Percentiles rank a stretch among this genome's conserved stretches.
Conservation (phyloP, 2,797 vertebrate genomes). For the Gallirallus australis region DNA sequence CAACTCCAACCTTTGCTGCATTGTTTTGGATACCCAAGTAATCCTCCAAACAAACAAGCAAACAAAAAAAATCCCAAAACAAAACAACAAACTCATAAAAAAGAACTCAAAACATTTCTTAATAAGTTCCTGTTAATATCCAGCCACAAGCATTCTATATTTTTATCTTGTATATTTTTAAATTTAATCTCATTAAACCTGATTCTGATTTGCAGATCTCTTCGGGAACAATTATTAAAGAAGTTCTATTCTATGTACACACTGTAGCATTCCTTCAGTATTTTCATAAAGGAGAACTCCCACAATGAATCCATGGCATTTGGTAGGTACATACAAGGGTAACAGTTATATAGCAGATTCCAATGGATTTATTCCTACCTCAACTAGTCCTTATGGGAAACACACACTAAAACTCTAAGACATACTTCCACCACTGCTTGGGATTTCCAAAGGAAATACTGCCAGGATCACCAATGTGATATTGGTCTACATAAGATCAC, state of each 20-base stretch:
- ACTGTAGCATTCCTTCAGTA: neutral
- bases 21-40: neutral
- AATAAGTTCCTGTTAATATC: neutral
- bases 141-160: neutral
- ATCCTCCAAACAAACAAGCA: neutral
- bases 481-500: neutral
- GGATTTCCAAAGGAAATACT: neutral
- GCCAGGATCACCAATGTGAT: neutral
- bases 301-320: neutral
- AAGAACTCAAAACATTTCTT: neutral
- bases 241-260: neutral
- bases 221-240: neutral
- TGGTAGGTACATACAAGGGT: neutral
- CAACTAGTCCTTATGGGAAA: neutral
- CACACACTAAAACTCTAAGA: neutral
- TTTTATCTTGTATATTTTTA: neutral
- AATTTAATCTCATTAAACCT: neutral
- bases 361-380: neutral
- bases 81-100: neutral
- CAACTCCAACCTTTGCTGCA: neutral
- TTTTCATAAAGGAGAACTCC: neutral
- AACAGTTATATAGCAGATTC: neutral
- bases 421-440: neutral
- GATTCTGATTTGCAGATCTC: neutral
- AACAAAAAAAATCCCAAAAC: neutral